Evolutionary conservation across 2,113 vertebrate species (phyloP).

Genomic region (Scytalopus superciliaris): DNA sequence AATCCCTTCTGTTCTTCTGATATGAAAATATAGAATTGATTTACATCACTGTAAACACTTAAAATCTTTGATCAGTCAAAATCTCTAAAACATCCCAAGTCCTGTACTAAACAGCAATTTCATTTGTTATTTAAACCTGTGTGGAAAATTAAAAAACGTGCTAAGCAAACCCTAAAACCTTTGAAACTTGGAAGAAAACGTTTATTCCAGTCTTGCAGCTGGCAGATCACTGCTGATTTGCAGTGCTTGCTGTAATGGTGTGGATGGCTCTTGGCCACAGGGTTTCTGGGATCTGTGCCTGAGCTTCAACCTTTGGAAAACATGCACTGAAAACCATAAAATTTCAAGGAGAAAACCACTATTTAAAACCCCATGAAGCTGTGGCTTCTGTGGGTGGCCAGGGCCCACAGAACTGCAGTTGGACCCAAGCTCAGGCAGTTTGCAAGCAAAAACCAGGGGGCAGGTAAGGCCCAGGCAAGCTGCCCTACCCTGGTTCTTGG

Average conservation of each 20-base stretch:
- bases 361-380: neutral
- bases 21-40: neutral
- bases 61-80: neutral
- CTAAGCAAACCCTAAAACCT: neutral
- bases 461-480: neutral
- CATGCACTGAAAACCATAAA: neutral
- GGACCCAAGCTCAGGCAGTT: neutral
- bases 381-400: neutral
- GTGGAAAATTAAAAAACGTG: neutral
- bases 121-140: neutral
- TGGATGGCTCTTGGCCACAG: neutral
- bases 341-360: neutral
- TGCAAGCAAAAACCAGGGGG: neutral
- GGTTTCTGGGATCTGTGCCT: neutral
- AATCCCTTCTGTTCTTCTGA: neutral
- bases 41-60: neutral
- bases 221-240: neutral
- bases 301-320: neutral
- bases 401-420: neutral
- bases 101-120: neutral
- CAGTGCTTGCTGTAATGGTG: neutral
- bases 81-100: neutral
- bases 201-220: neutral
- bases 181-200: neutral
- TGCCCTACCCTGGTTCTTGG: fast-evolving